phyloP scores from a whole-genome alignment of 2,888 invertebrate species.

The Chromoteleia sp. region DNA sequence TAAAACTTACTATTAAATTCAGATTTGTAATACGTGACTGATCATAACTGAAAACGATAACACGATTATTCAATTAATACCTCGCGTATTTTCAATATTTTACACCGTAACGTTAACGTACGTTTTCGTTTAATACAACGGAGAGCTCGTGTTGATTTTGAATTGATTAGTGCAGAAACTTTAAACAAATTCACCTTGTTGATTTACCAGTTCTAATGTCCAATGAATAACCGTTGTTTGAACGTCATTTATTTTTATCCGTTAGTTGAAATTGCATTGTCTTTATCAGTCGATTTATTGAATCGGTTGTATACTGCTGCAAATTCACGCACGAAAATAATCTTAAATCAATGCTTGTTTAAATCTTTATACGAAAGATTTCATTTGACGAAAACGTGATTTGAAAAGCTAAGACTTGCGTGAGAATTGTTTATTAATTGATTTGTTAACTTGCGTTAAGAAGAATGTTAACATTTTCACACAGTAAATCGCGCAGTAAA shows the following conservation, averaged over 20 bases:
- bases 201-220: constrained; percentile 20
- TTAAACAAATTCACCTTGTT: constrained; percentile 16
- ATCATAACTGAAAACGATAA: constrained; percentile 37
- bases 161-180: constrained; percentile 47
- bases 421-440: too few relatives aligned
- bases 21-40: constrained; percentile 42
- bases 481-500: too few relatives aligned
- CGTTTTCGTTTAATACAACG: constrained; percentile 20
- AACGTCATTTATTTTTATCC: neutral
- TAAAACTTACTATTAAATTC: constrained; percentile 47
- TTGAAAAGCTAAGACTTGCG: too few relatives aligned
- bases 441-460: too few relatives aligned
- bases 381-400: too few relatives aligned
- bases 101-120: constrained; percentile 14
- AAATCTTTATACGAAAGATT: too few relatives aligned
- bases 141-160: constrained; percentile 35
- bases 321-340: too few relatives aligned
- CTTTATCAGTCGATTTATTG: too few relatives aligned
- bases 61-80: constrained; percentile 42
- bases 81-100: constrained; percentile 35
- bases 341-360: too few relatives aligned
- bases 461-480: too few relatives aligned
- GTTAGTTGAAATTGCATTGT: too few relatives aligned
- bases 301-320: too few relatives aligned
- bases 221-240: constrained; percentile 19